These are phyloP conservation scores for Drosophila falleni DNA, from an alignment of 2,888 invertebrate genomes.

Conservation along the genomic window DNA sequence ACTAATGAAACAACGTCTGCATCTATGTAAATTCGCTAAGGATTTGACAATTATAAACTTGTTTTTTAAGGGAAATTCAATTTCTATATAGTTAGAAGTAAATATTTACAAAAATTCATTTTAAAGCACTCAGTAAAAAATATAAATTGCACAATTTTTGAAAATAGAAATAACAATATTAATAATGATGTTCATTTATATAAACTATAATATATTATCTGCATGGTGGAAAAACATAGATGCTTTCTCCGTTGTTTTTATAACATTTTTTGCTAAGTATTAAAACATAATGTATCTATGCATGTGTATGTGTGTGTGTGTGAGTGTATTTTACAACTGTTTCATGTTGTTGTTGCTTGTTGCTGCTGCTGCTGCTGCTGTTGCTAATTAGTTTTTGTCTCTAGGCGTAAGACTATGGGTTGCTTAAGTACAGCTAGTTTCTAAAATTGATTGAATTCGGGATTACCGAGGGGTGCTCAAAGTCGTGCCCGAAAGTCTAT, in stretches of 20 bases:
- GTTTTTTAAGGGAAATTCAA: not conserved
- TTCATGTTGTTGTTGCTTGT: conserved; percentile 6
- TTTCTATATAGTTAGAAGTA: not conserved
- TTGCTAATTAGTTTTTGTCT: conserved; percentile 7
- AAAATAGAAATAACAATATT: not conserved
- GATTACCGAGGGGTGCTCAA: conserved; percentile 19
- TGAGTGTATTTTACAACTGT: conserved; percentile 2
- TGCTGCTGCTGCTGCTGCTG: conserved; percentile 19
- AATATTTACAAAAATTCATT: conserved; percentile 15
- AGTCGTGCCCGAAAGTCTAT: conserved; percentile 43
- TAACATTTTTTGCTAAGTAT: conserved; percentile 14
- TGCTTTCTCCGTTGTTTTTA: conserved; percentile 10
- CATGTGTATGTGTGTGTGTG: conserved; percentile 4
- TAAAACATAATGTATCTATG: conserved; percentile 17
- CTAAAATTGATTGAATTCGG: conserved; percentile 16
- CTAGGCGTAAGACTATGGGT: conserved; percentile 33
- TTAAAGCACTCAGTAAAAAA: not conserved
- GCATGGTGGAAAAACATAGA: conserved; percentile 27
- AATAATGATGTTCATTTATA: not conserved
- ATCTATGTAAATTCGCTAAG: conserved; percentile 6
- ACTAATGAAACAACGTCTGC: conserved; percentile 10
- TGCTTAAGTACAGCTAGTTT: conserved; percentile 51
- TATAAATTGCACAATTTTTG: conserved; percentile 5
- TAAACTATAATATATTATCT: not conserved
- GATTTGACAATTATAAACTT: not conserved